Percentiles rank a stretch among this genome's conserved stretches.
Evolutionary conservation across 2,797 vertebrate genomes (phyloP).

Genomic region (Bufotes viridis): DNA sequence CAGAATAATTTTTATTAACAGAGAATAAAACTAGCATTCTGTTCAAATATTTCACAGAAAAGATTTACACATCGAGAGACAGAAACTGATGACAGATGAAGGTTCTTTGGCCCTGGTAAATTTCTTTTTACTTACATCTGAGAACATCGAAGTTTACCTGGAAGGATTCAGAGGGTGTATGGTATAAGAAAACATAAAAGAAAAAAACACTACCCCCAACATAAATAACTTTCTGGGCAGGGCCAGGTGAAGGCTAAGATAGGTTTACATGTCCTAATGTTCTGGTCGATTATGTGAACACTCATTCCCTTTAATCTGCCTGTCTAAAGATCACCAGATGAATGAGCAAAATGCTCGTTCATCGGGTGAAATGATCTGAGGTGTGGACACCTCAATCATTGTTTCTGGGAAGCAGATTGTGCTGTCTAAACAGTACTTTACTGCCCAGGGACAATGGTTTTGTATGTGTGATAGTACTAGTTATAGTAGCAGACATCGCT

Average conservation of each 20-base stretch:
- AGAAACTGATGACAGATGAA: slow-evolving; percentile 48
- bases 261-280: too few relatives aligned
- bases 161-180: not conserved
- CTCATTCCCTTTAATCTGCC: too few relatives aligned
- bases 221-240: not conserved
- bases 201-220: not conserved
- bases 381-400: too few relatives aligned
- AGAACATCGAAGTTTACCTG: not conserved
- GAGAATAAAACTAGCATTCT: slow-evolving; percentile 50
- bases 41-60: slow-evolving; percentile 53
- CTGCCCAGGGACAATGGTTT: too few relatives aligned
- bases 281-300: too few relatives aligned
- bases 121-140: not conserved
- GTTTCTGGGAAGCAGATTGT: too few relatives aligned
- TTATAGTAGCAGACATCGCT: too few relatives aligned
- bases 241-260: not conserved
- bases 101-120: slow-evolving; percentile 22
- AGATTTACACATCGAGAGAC: slow-evolving; percentile 45
- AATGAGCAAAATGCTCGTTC: too few relatives aligned
- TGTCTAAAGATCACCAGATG: too few relatives aligned
- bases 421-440: too few relatives aligned
- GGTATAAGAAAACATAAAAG: not conserved
- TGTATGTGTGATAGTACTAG: too few relatives aligned
- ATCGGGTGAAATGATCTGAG: too few relatives aligned
- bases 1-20: slow-evolving; percentile 61